phyloP scores from a whole-genome alignment of 1,140 invertebrate genomes.

The Melitaea cinxia region DNA sequence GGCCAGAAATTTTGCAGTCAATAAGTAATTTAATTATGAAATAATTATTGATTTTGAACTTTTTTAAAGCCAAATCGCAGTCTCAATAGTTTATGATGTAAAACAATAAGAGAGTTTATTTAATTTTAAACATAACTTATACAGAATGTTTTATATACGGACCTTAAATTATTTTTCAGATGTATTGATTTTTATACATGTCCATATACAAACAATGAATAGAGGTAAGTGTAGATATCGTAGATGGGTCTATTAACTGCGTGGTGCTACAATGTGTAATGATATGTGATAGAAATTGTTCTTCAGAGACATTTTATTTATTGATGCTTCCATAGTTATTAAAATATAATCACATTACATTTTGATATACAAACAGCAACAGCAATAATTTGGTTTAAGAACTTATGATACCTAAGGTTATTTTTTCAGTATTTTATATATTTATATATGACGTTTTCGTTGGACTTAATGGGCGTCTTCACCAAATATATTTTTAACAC shows the following conservation, averaged over 20 bases:
- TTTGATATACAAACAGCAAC: slow-evolving; percentile 58
- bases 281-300: slow-evolving; percentile 80
- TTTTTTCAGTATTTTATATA: slow-evolving; percentile 57
- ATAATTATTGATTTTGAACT: slow-evolving; percentile 71
- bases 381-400: slow-evolving; percentile 73
- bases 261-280: slow-evolving; percentile 80
- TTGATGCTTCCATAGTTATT: slow-evolving; percentile 76
- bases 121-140: slow-evolving; percentile 79
- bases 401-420: slow-evolving; percentile 44
- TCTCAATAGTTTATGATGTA: slow-evolving; percentile 71
- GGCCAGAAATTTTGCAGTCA: slow-evolving; percentile 73
- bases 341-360: slow-evolving; percentile 68
- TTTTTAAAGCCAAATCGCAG: slow-evolving; percentile 73
- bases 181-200: slow-evolving; percentile 81
- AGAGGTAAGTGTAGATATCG: slow-evolving; percentile 77
- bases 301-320: slow-evolving; percentile 80
- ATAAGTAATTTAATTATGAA: slow-evolving; percentile 63
- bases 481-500: slow-evolving; percentile 14
- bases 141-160: slow-evolving; percentile 79
- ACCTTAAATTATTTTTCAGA: slow-evolving; percentile 80
- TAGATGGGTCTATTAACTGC: slow-evolving; percentile 80
- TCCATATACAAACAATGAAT: slow-evolving; percentile 78
- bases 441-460: slow-evolving; percentile 24
- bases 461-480: slow-evolving; percentile 14
- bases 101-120: slow-evolving; percentile 80